Percentiles rank a stretch among this genome's conserved stretches.
Evolutionary conservation across 2,113 vertebrate genomes (phyloP).

Genomic region (Ondatra zibethicus): DNA sequence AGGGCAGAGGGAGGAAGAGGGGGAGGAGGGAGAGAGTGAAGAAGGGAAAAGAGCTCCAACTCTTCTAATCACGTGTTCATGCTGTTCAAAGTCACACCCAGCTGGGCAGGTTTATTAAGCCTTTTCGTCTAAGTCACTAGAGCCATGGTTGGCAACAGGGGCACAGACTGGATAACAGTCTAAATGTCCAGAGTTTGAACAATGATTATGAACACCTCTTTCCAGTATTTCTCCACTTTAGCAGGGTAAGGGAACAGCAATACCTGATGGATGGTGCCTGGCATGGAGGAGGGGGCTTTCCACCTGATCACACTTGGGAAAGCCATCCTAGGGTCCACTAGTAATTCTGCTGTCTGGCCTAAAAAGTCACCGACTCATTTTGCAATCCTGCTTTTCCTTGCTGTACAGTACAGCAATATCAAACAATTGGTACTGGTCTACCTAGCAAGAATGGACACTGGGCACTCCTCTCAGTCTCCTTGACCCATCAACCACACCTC

Average conservation of each 20-base stretch:
- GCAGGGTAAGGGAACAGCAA: not conserved
- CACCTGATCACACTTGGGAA: not conserved
- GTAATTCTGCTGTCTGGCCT: constrained; percentile 3
- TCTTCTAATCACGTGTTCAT: constrained; percentile 29
- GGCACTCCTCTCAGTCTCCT: not conserved
- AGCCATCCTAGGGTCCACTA: not conserved
- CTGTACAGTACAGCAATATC: not conserved
- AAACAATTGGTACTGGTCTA: constrained; percentile 27
- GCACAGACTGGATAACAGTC: not conserved
- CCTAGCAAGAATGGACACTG: not conserved
- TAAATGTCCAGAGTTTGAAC: not conserved
- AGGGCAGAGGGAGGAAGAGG: not conserved
- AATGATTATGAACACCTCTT: not conserved
- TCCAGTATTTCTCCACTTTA: not conserved
- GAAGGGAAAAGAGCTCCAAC: not conserved
- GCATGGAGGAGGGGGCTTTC: not conserved
- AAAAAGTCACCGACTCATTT: not conserved
- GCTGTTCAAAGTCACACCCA: constrained; percentile 23
- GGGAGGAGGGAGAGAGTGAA: not conserved
- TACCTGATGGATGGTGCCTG: not conserved
- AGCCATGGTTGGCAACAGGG: not conserved
- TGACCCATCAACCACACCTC: constrained; percentile 6
- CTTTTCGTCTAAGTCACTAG: constrained; percentile 26
- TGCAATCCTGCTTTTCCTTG: not conserved
- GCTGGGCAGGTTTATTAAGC: constrained; percentile 27